Base-by-base conservation (phyloP, 2,888 invertebrate genomes). In the Ochropacha duplaris region DNA sequence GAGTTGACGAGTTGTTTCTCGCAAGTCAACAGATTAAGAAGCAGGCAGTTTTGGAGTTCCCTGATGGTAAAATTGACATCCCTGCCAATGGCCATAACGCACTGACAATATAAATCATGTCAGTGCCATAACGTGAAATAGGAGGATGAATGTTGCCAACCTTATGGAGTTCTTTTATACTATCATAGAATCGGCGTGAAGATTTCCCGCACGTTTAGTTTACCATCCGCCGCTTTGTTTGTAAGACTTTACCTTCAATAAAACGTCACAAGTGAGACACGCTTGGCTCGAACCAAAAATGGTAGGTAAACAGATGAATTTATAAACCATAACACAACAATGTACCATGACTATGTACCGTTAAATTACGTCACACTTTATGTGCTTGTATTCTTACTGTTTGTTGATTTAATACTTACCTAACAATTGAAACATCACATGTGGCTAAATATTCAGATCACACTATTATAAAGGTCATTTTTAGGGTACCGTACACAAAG, bases 241-340 rank as follows among this genome's bases (percentile, higher is more conserved):
- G 36, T n/a, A 14, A n/a, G 36, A n/a, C 36, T 5, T 36, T 36
- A 36, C 36, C 36, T 36, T 36, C 36, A 36, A 36, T 36, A 36
- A 36, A 36, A 36, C 36, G 44, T 44, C 44, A 19, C 16, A 19
- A 9, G 19, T 39, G n/a, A 16, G 39, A 39, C 39, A 44, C 44
- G 19, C 16, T 44, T 44, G 51, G 57, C 58, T 22, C 58, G 61
- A 50, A 49, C 67, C 65, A 50, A 61, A 65, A 56, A 57, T 52
- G 63, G 60, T 16, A 39, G 39, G 58, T 61, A 55, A 63, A 62
- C 63, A 59, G 50, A 62, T 63, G 59, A 62, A 63, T 67, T 57
- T 49, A 60, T 62, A 59, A 63, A 22, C n/a, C 52, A 34, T 52
- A 16, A 52, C 52, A 34, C 34, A 16, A 52, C 52, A 52, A 52